These are phyloP conservation scores for Erpornis zantholeuca DNA, from an alignment of 2,113 vertebrate genomes.

Conservation along the genomic window DNA sequence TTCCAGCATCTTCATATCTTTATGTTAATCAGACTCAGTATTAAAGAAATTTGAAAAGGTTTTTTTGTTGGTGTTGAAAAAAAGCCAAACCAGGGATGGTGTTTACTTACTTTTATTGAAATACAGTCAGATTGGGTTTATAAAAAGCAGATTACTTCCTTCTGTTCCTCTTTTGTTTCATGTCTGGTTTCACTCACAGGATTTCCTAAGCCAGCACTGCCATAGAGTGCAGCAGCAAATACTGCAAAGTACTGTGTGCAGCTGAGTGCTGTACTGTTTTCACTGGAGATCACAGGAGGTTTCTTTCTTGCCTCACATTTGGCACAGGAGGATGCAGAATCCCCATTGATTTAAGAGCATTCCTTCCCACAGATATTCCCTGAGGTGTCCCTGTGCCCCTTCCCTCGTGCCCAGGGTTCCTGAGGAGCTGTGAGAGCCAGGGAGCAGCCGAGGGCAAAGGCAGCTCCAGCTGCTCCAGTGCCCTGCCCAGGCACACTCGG, in stretches of 20 bases:
- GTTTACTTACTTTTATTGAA: not conserved
- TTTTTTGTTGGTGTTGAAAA: not conserved
- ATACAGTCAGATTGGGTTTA: not conserved
- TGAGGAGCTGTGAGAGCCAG: not conserved
- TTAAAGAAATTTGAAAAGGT: not conserved
- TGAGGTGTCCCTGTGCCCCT: rapidly evolving
- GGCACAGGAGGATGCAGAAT: too few relatives aligned
- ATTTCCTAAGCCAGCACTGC: not conserved
- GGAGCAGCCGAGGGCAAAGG: not conserved
- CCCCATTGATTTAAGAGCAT: not conserved
- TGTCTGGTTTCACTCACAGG: not conserved
- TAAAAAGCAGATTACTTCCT: not conserved
- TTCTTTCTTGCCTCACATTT: not conserved
- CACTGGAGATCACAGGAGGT: not conserved
- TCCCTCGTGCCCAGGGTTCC: not conserved
- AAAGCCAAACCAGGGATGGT: not conserved
- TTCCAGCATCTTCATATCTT: not conserved
- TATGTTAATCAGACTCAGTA: not conserved
- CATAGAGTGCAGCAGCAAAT: not conserved
- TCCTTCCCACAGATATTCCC: not conserved
- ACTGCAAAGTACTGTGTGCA: not conserved
- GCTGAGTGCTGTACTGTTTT: not conserved
- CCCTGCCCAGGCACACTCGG: not conserved
- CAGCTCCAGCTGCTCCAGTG: not conserved
- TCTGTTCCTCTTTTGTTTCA: constrained; percentile 10